Percentiles rank a stretch among this genome's conserved stretches.
These are phyloP conservation scores for Zaprionus tsacasi DNA, from an alignment of 1,140 invertebrate genomes.

Conservation along the genomic window DNA sequence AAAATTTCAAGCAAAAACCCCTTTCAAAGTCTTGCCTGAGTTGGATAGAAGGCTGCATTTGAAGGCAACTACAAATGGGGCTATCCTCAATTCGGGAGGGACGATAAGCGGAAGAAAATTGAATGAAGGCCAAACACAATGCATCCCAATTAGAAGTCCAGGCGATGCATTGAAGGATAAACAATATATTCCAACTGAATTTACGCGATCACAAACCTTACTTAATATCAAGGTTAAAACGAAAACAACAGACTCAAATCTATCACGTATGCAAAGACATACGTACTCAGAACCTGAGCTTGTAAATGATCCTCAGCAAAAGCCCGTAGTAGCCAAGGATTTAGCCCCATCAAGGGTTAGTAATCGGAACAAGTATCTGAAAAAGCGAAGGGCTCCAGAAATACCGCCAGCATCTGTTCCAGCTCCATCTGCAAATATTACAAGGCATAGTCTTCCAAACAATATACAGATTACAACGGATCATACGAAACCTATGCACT, in stretches of 20 bases:
- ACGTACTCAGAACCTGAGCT: conserved; percentile 57
- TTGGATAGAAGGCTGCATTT: conserved; percentile 87
- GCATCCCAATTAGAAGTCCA: neutral
- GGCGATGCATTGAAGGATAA: conserved; percentile 6
- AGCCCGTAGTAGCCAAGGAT: conserved; percentile 7
- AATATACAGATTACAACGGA: conserved; percentile 8
- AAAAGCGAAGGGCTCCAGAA: conserved; percentile 59
- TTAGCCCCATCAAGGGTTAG: neutral
- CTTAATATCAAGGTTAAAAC: conserved; percentile 39
- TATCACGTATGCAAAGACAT: conserved; percentile 50
- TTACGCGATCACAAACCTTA: conserved; percentile 56
- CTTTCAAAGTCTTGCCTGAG: conserved; percentile 88
- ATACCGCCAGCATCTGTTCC: conserved; percentile 22
- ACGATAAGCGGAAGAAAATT: conserved; percentile 88
- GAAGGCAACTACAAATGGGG: conserved; percentile 91
- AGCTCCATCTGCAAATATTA: neutral
- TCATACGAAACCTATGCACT: conserved; percentile 22
- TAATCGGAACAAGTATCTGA: conserved; percentile 57
- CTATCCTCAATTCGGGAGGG: conserved; percentile 90
- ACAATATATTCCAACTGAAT: conserved; percentile 19
- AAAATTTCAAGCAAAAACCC: conserved; percentile 11
- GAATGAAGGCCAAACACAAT: conserved; percentile 17
- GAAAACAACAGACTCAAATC: conserved; percentile 28
- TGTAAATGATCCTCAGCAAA: conserved; percentile 24
- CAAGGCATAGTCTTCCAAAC: neutral